Conservation (phyloP, 2,797 vertebrate species). For the Catostomus latipinnis region DNA sequence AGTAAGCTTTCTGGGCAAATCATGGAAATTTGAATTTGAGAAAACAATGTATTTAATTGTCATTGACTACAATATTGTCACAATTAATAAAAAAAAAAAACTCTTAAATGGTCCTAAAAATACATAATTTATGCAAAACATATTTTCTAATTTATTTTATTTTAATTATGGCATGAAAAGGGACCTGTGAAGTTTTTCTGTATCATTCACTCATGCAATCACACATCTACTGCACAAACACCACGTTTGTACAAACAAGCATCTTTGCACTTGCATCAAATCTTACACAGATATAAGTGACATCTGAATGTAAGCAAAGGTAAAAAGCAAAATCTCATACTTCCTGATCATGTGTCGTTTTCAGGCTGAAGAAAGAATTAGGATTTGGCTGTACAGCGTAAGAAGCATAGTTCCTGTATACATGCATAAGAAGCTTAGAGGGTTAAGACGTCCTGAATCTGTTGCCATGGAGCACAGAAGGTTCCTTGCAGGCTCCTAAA, state of each 20-base stretch:
- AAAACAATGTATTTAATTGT: no score
- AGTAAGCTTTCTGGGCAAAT: no score
- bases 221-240: background rate
- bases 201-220: no score
- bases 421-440: conserved; percentile 39
- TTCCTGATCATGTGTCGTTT: background rate
- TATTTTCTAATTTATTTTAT: no score
- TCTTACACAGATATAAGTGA: background rate
- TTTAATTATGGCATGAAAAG: no score
- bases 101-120: no score
- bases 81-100: no score
- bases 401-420: conserved; percentile 5
- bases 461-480: conserved; percentile 40
- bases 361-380: conserved; percentile 4
- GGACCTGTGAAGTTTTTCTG: no score
- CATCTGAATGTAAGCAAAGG: background rate
- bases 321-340: background rate
- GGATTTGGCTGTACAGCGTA: conserved; percentile 13
- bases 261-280: background rate
- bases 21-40: no score
- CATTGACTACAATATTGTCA: no score
- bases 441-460: conserved; percentile 37
- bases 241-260: background rate
- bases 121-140: no score
- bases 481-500: conserved; percentile 30